Evolutionary conservation across 1,140 invertebrate species (phyloP).

Genomic region (Sitobion miscanthi): DNA sequence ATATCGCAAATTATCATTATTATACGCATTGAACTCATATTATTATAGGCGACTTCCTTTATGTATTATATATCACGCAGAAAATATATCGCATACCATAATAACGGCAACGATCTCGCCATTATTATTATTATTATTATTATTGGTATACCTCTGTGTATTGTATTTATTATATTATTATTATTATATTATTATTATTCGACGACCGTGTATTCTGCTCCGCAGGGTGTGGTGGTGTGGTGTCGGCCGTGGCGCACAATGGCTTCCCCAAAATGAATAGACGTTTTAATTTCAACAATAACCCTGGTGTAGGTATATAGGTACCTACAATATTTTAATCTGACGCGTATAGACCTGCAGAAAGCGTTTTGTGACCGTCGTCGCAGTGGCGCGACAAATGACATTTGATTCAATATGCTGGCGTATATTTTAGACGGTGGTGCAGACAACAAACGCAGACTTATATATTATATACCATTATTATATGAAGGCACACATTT

Average conservation of each 20-base stretch:
- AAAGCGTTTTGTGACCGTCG: background rate
- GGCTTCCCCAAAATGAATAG: slow-evolving; percentile 32
- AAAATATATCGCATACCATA: background rate
- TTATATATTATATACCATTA: background rate
- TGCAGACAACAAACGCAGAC: background rate
- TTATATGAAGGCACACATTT: background rate
- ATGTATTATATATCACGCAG: background rate
- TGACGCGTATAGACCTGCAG: background rate
- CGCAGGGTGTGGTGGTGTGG: background rate
- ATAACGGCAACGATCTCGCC: background rate
- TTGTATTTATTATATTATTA: background rate
- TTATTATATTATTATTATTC: slow-evolving; percentile 26
- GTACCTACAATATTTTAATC: background rate
- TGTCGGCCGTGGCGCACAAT: background rate
- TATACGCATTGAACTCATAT: background rate
- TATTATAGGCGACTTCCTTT: background rate
- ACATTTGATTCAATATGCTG: slow-evolving; percentile 1
- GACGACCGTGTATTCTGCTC: slow-evolving; percentile 29
- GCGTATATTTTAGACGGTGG: background rate
- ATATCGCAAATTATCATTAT: background rate
- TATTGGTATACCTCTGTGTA: background rate
- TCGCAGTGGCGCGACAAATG: background rate
- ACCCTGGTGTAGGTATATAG: background rate
- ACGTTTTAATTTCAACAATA: slow-evolving; percentile 41
- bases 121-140: slow-evolving; percentile 15